phyloP scores from a whole-genome alignment of 2,113 vertebrate genomes.

The Sprattus sprattus region DNA sequence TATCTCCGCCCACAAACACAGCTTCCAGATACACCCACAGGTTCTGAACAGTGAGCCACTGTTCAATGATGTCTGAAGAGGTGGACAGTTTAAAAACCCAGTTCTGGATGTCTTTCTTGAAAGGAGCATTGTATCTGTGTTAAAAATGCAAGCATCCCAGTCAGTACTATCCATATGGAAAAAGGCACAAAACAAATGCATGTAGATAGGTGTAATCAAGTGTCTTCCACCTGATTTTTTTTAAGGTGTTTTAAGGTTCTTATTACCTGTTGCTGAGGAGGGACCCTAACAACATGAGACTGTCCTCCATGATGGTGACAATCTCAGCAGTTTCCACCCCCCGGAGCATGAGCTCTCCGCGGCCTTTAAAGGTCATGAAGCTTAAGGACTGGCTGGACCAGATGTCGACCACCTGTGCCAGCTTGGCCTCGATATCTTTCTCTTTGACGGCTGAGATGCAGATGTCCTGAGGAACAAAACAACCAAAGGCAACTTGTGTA shows the following conservation, averaged over 20 bases:
- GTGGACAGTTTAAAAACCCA: slow-evolving; percentile 83
- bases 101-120: slow-evolving; percentile 84
- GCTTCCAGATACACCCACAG: slow-evolving; percentile 90
- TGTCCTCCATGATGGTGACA: slow-evolving; percentile 77
- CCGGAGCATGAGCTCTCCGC: slow-evolving; percentile 78
- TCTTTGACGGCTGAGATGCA: slow-evolving; percentile 80
- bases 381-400: slow-evolving; percentile 74
- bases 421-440: slow-evolving; percentile 79
- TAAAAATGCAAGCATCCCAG: background rate
- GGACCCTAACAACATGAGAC: slow-evolving; percentile 78
- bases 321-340: slow-evolving; percentile 76
- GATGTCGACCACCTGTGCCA: slow-evolving; percentile 77
- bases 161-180: background rate
- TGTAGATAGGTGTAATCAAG: background rate
- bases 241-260: background rate
- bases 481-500: too few species aligned
- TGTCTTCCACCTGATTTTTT: background rate
- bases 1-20: slow-evolving; percentile 86
- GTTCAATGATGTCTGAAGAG: slow-evolving; percentile 82
- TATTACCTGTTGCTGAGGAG: slow-evolving; percentile 79
- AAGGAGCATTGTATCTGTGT: slow-evolving; percentile 79
- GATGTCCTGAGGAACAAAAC: slow-evolving; percentile 69
- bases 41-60: slow-evolving; percentile 87
- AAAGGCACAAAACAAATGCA: background rate
- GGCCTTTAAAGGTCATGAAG: slow-evolving; percentile 77